Evolutionary conservation across 2,113 vertebrate genomes (phyloP).

Genomic region (Emydura subglobosa): DNA sequence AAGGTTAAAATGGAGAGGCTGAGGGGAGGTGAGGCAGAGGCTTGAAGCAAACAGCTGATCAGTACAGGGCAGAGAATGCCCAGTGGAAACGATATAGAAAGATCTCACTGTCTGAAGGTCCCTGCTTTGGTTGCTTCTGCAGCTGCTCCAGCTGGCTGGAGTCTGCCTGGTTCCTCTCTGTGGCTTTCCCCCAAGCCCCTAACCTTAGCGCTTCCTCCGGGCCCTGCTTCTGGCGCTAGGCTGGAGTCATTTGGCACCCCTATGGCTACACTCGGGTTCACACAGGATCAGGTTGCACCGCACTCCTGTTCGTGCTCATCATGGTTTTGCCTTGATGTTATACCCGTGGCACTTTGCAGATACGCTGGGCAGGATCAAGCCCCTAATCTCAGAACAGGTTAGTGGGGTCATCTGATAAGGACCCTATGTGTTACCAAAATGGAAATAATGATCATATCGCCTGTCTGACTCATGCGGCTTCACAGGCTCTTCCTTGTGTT

Average conservation of each 20-base stretch:
- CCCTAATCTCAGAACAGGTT: not conserved
- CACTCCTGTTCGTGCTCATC: not conserved
- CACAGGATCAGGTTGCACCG: not conserved
- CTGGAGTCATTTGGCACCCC: not conserved
- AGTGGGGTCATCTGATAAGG: not conserved
- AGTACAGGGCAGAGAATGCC: not conserved
- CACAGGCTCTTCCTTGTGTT: not conserved
- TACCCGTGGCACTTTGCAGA: not conserved
- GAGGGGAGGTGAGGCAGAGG: not conserved
- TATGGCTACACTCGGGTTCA: not conserved
- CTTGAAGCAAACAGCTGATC: not conserved
- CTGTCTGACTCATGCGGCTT: not conserved
- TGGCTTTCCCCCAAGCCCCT: not conserved
- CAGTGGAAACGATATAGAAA: not conserved
- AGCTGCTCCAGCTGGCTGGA: not conserved
- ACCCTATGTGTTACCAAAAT: not conserved
- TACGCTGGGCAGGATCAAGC: not conserved
- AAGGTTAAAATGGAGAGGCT: too few relatives aligned
- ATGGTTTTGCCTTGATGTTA: not conserved
- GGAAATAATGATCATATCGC: not conserved
- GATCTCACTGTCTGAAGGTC: not conserved
- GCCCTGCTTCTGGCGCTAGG: not conserved
- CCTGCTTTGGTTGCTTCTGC: not conserved
- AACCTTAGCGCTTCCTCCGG: not conserved
- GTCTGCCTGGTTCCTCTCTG: not conserved